These are phyloP conservation scores for Schizopygopsis malacanthus DNA, from an alignment of 2,797 vertebrate genomes.

Conservation along the genomic window DNA sequence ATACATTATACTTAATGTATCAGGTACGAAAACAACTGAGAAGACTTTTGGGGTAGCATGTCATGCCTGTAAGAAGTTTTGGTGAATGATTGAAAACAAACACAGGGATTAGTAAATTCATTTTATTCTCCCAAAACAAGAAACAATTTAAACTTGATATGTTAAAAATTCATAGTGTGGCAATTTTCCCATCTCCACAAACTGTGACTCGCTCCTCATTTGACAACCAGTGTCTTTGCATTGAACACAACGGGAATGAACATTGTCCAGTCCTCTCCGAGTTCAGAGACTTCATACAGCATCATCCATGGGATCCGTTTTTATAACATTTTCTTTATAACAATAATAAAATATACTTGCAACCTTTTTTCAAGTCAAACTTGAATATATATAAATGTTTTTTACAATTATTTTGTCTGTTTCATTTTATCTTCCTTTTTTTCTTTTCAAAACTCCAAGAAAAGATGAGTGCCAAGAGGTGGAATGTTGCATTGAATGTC, in stretches of 20 bases:
- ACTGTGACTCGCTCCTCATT: constrained; percentile 52
- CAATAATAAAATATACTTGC: constrained; percentile 71
- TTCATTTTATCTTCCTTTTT: constrained; percentile 44
- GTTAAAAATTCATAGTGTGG: constrained; percentile 73
- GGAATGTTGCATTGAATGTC: constrained; percentile 75
- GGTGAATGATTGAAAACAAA: constrained; percentile 2
- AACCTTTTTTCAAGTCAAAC: constrained; percentile 59
- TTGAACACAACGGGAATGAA: constrained; percentile 76
- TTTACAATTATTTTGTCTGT: constrained; percentile 34
- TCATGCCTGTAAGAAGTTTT: not conserved
- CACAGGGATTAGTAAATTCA: constrained; percentile 63
- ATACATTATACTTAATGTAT: no score
- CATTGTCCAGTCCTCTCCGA: constrained; percentile 50
- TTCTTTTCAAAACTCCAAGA: constrained; percentile 49
- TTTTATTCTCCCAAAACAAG: constrained; percentile 69
- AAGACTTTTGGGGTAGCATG: no score
- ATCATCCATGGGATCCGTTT: constrained; percentile 39
- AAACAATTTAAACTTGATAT: constrained; percentile 51
- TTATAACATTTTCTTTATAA: constrained; percentile 63
- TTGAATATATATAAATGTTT: constrained; percentile 64
- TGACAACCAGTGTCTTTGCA: constrained; percentile 75
- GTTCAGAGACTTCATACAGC: constrained; percentile 46
- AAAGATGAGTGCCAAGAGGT: constrained; percentile 77
- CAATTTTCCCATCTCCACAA: constrained; percentile 68
- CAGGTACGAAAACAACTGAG: no score